Percentiles rank a stretch among this genome's conserved stretches.
phyloP scores from a whole-genome alignment of 1,140 invertebrate genomes.

The Temnothorax nylanderi region DNA sequence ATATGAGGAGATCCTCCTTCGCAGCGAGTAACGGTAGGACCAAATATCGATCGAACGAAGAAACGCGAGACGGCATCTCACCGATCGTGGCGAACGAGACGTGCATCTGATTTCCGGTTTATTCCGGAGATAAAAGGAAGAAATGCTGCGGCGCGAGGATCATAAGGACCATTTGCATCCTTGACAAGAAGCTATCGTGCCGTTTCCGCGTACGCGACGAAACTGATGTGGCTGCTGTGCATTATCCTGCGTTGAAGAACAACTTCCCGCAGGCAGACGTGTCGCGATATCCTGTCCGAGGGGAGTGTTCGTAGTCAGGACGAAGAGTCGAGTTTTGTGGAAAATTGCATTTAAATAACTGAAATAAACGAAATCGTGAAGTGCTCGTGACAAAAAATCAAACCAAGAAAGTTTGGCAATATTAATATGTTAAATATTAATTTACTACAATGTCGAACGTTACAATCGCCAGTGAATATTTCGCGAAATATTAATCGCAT shows the following conservation, averaged over 20 bases:
- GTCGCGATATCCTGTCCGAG: neutral
- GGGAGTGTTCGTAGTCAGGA: neutral
- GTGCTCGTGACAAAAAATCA: neutral
- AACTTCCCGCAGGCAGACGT: neutral
- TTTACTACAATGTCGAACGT: neutral
- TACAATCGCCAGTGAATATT: neutral
- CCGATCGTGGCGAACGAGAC: constrained; percentile 35
- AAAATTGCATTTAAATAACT: constrained; percentile 6
- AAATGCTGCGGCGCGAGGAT: neutral
- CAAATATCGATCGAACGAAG: neutral
- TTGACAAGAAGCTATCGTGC: neutral
- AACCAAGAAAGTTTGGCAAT: neutral
- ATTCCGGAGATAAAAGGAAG: neutral
- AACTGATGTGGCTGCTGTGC: neutral
- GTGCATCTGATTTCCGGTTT: constrained; percentile 50
- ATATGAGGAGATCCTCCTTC: constrained; percentile 14
- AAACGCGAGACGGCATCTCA: neutral
- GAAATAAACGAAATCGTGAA: neutral
- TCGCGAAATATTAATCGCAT: neutral
- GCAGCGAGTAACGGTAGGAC: constrained; percentile 24
- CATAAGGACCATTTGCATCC: neutral
- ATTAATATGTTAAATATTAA: neutral
- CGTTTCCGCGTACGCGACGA: neutral
- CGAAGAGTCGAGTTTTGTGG: neutral
- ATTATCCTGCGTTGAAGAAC: neutral